Conservation (phyloP, 2,888 invertebrate genomes). For the Standfussiana lucernea region DNA sequence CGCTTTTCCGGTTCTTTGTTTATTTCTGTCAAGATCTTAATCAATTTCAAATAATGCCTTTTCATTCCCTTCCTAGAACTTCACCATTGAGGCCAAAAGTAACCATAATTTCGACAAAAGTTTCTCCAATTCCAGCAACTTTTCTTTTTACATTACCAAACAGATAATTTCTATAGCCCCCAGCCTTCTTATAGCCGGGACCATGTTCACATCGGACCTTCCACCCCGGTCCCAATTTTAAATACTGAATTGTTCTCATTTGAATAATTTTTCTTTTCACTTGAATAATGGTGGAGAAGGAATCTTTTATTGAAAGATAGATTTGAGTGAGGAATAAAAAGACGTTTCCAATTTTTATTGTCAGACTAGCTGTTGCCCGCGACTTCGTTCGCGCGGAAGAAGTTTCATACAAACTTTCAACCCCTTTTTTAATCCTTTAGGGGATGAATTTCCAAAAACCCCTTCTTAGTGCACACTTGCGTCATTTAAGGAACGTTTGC, state of each 20-base stretch:
- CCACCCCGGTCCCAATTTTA: conserved; percentile 53
- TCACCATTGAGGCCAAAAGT: conserved; percentile 17
- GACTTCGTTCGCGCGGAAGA: too few species aligned
- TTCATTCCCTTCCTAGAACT: conserved; percentile 21
- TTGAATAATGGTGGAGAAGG: conserved; percentile 60
- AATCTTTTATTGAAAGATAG: conserved; percentile 65
- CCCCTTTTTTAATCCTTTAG: too few species aligned
- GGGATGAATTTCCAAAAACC: too few species aligned
- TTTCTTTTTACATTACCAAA: conserved; percentile 51
- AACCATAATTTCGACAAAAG: conserved; percentile 40
- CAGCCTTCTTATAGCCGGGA: conserved; percentile 44
- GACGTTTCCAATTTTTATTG: conserved; percentile 39
- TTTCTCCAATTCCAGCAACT: conserved; percentile 36
- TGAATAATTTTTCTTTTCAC: conserved; percentile 65
- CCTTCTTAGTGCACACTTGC: too few species aligned
- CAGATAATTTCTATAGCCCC: conserved; percentile 55
- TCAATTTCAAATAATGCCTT: conserved; percentile 13
- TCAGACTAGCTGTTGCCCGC: too few species aligned
- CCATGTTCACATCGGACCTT: conserved; percentile 56
- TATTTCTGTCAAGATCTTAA: not conserved
- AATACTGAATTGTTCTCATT: conserved; percentile 61
- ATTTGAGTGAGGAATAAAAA: conserved; percentile 50
- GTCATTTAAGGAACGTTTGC: too few species aligned
- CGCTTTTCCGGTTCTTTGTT: not conserved
- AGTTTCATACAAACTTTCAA: too few species aligned